Conservation (phyloP, 2,888 invertebrate genomes). For the Drosophila crucigera region DNA sequence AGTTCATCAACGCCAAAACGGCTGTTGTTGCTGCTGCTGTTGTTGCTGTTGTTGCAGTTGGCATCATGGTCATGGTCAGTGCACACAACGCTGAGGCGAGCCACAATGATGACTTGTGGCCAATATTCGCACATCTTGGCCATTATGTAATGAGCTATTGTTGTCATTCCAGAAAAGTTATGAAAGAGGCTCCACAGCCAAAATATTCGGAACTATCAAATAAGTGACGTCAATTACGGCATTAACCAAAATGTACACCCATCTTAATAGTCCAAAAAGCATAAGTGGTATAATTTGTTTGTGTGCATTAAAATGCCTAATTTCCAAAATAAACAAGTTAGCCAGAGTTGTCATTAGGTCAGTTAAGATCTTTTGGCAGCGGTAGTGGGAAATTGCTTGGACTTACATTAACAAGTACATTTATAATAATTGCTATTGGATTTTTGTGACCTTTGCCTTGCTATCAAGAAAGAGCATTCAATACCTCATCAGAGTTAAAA, state of each 20-base stretch:
- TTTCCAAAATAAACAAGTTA: neutral
- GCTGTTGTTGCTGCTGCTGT: constrained; percentile 9
- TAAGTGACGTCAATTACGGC: constrained; percentile 52
- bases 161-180: constrained; percentile 62
- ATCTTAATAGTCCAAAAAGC: constrained; percentile 23
- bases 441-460: neutral
- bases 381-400: neutral
- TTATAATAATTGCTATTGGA: neutral
- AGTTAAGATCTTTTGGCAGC: neutral
- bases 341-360: neutral
- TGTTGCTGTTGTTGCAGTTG: constrained; percentile 8
- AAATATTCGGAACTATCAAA: constrained; percentile 49
- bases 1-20: constrained; percentile 70
- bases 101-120: constrained; percentile 60
- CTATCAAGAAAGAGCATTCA: neutral
- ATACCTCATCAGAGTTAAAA: neutral
- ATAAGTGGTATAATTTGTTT: neutral
- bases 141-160: constrained; percentile 71
- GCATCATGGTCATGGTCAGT: constrained; percentile 82
- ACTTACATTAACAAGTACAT: neutral
- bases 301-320: neutral
- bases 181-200: constrained; percentile 58
- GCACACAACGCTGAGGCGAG: constrained; percentile 61
- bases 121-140: constrained; percentile 74
- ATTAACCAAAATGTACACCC: constrained; percentile 39